Evolutionary conservation across 2,113 vertebrate species (phyloP).

Genomic region (Notarius quadriscutis): DNA sequence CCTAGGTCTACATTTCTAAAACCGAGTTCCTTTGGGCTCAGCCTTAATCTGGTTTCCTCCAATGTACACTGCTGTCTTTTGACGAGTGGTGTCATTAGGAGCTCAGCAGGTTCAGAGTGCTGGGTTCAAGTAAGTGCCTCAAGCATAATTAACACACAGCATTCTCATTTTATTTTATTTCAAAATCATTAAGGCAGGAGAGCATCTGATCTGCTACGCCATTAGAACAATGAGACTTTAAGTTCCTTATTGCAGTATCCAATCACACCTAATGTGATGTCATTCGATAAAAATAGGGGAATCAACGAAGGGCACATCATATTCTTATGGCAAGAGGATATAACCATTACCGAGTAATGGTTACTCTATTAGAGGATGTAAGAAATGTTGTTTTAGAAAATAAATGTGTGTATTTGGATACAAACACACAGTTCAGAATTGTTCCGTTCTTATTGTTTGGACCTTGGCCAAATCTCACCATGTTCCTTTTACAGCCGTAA

Average conservation of each 20-base stretch:
- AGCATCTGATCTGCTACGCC: constrained; percentile 45
- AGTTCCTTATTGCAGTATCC: constrained; percentile 34
- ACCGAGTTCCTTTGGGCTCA: not conserved
- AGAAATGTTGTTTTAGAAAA: constrained; percentile 8
- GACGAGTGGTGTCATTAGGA: constrained; percentile 53
- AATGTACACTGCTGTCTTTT: constrained; percentile 36
- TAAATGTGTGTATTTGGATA: not conserved
- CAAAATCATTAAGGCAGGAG: constrained; percentile 53
- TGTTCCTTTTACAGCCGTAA: not conserved
- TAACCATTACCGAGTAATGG: constrained; percentile 25
- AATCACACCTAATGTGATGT: constrained; percentile 48
- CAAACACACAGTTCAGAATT: not conserved
- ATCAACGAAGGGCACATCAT: constrained; percentile 17
- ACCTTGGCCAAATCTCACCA: not conserved
- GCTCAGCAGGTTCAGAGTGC: constrained; percentile 48
- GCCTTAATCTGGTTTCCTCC: constrained; percentile 23
- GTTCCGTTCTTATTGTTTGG: constrained; percentile 9
- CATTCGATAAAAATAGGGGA: constrained; percentile 2
- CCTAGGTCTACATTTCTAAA: constrained; percentile 5
- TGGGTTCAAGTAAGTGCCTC: constrained; percentile 43
- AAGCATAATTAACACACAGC: constrained; percentile 46
- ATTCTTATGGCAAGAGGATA: constrained; percentile 15
- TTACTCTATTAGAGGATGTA: not conserved
- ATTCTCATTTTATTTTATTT: constrained; percentile 48
- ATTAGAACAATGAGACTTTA: constrained; percentile 47